phyloP scores from a whole-genome alignment of 2,797 vertebrate species.

The Melanotaenia maccullochi region DNA sequence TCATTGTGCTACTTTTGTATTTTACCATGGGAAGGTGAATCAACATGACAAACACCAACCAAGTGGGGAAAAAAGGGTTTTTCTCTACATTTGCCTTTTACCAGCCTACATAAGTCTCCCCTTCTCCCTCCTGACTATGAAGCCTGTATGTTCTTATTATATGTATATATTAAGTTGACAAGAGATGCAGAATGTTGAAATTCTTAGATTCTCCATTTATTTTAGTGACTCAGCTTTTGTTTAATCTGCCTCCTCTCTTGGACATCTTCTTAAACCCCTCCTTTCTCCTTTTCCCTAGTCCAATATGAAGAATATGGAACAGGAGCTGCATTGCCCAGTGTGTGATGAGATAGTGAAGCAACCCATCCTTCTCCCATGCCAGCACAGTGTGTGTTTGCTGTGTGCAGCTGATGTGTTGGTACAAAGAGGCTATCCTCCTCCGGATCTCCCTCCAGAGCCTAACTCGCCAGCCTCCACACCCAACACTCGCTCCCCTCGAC shows the following conservation, averaged over 20 bases:
- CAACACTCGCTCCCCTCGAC: constrained; percentile 90
- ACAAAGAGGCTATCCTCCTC: constrained; percentile 90
- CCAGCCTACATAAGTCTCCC: constrained; percentile 17
- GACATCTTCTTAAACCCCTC: not conserved
- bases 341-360: constrained; percentile 97
- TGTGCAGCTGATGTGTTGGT: constrained; percentile 94
- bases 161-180: constrained; percentile 18
- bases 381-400: constrained; percentile 94
- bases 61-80: constrained; percentile 19
- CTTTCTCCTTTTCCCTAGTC: constrained; percentile 77
- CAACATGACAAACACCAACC: constrained; percentile 1
- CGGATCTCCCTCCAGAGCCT: constrained; percentile 92
- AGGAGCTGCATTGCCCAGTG: constrained; percentile 92
- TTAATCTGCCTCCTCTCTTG: not conserved
- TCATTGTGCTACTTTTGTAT: no score
- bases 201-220: constrained; percentile 9
- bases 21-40: not conserved
- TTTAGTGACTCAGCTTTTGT: constrained; percentile 52
- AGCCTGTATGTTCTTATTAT: constrained; percentile 1
- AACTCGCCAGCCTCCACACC: constrained; percentile 92
- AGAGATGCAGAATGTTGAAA: constrained; percentile 21
- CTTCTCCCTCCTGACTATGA: constrained; percentile 28
- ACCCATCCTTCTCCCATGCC: constrained; percentile 92
- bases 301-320: constrained; percentile 98
- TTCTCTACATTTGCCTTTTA: not conserved